Percentiles rank a stretch among this genome's conserved stretches.
Conservation (phyloP, 2,113 vertebrate genomes). For the Rattus rattus region DNA sequence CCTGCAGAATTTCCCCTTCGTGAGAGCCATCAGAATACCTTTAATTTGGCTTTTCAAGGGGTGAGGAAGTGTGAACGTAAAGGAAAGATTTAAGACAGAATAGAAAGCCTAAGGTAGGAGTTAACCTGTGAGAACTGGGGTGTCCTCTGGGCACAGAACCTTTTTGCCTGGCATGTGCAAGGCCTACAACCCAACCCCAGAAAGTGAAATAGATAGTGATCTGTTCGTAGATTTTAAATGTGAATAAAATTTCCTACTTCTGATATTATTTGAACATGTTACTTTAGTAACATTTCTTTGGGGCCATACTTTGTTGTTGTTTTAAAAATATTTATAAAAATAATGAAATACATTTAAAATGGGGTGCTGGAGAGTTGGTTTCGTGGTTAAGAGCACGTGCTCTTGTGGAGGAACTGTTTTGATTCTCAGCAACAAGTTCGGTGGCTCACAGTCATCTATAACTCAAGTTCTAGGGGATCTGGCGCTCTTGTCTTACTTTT, state of each 20-base stretch:
- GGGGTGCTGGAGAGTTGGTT: not conserved
- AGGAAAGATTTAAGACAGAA: constrained; percentile 25
- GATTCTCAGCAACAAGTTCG: not conserved
- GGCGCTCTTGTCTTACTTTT: not conserved
- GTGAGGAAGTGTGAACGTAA: constrained; percentile 51
- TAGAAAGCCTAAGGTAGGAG: not conserved
- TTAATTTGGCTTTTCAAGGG: not conserved
- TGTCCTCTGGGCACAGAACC: not conserved
- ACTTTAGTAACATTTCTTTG: not conserved
- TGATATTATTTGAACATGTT: constrained; percentile 10
- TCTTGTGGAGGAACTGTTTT: not conserved
- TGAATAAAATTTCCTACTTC: constrained; percentile 20
- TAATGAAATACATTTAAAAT: not conserved
- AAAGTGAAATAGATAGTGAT: not conserved
- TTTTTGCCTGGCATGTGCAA: not conserved
- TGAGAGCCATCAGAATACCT: constrained; percentile 32
- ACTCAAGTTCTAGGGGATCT: not conserved
- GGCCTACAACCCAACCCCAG: not conserved
- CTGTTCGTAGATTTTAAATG: not conserved
- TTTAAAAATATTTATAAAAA: not conserved
- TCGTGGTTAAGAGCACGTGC: not conserved
- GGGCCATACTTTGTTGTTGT: not conserved
- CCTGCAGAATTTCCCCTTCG: not conserved
- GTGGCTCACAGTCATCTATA: not conserved
- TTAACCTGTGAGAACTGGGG: not conserved